Evolutionary conservation across 2,888 invertebrate species (phyloP), one percentile per base, ranked within the genome.

Genomic region (Chrysotoxum bicinctum): DNA sequence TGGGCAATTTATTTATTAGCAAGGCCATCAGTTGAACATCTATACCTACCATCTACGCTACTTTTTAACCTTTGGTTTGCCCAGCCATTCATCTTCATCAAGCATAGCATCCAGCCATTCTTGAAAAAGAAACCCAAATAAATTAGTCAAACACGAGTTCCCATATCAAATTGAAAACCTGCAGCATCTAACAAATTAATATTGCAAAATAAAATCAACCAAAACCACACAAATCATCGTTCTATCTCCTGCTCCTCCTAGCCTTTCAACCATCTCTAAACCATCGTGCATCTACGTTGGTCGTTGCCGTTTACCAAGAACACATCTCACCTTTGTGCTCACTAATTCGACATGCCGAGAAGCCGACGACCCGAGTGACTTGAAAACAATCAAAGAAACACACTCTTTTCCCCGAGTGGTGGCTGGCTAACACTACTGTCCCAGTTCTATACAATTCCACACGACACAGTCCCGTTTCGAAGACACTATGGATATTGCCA

Each of bases 331-430:
- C 83, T 83, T 74, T 83, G 73, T 83, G 73, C 78, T 58, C 40
- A 74, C 78, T 74, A 78, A 83, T 83, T 84, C 64, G 69, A 70
- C 54, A 69, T 74, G 64, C 84, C 64, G 75, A 66, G 50, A 70
- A 70, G 70, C 84, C 80, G 84, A 70, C 79, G 84, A 84, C 84
- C 84, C 72, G 23, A 80, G 48, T 68, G 83, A 79, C 69, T 83
- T 74, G 64, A 35, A 75, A 69, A 64, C 79, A 79, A 74, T 58
- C 64, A 58, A 40, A 56, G 43, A 84, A 50, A 75, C 40, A 66
- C 43, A 43, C 45, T 23, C 60, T 43, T 16, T 26, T 50, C 7
- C 14, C 14, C 8, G 26, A 3, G 7, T 5, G 4, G 2, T 8
- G 21, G 3, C 8, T 16, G 30, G 52, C 45, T 50, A 21, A 37